Evolutionary conservation across 2,888 invertebrate genomes (phyloP), one percentile per base, ranked within the genome.

Genomic region (Drosophila leonis): DNA sequence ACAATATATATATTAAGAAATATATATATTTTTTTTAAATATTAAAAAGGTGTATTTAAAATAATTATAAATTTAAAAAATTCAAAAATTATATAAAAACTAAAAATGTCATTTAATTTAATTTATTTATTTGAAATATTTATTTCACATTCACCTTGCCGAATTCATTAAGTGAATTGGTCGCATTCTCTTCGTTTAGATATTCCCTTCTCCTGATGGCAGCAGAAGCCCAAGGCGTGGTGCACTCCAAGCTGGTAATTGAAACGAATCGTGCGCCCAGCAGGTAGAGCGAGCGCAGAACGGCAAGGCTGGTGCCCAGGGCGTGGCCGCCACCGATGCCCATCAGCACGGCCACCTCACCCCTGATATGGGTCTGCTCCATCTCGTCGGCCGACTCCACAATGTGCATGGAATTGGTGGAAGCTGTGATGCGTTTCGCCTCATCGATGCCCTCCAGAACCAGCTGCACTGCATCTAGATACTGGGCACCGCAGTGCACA

Each of bases 261-360:
- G 95, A 95, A 91, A 96, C 94, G 83, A 95, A 94, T 35, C 96
- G 93, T 18, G 95, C 95, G 10, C 96, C 96, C 7, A 96, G 92
- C 57, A 94, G 93, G 90, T 95, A 95, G 88, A 95, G 95, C 86
- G 95, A 95, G 18, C 96, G 93, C 7, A 96, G 93, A 3, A 95
- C 95, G 2, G 95, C 95, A 83, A 96, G 93, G 65, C 95, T 95
- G 62, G 95, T 95, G 68, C 95, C 95, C 49, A 96, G 94, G 18
- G 95, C 94, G 91, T 96, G 96, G 0, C 96, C 96, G 9, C 96
- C 95, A 80, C 95, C 95, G 37, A 96, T 93, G 4, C 93, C 96
- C 61, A 96, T 94, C 48, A 96, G 90, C 73, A 95, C 95, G 0
- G 94, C 95, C 5, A 96, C 94, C 73, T 94, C 94, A 0, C 95